phyloP scores from a whole-genome alignment of 2,113 vertebrate species.

The Semicossyphus pulcher region DNA sequence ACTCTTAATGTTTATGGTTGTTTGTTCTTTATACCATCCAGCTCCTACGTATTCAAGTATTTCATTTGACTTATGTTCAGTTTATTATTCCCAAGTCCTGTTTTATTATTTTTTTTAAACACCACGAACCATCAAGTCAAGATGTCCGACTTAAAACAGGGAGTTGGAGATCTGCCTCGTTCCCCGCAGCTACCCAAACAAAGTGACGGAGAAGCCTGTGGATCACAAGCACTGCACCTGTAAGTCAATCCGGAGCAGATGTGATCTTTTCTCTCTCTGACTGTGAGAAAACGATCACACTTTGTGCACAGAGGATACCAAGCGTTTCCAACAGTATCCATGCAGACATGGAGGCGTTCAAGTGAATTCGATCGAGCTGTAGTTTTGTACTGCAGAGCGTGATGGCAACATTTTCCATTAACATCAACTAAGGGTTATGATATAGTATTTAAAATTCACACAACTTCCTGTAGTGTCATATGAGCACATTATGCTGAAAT shows the following conservation, averaged over 20 bases:
- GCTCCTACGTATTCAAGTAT: neutral
- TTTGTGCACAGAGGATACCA: neutral
- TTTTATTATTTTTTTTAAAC: neutral
- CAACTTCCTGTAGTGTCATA: no score
- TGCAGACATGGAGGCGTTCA: neutral
- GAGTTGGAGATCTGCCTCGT: slow-evolving; percentile 38
- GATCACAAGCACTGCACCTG: slow-evolving; percentile 66
- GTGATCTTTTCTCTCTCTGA: slow-evolving; percentile 51
- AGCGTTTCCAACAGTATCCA: neutral
- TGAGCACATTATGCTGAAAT: no score
- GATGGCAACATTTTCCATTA: no score
- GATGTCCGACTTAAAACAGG: slow-evolving; percentile 28
- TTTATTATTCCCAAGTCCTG: neutral
- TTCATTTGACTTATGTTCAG: no score
- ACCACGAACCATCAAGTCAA: slow-evolving; percentile 4
- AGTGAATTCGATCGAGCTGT: neutral
- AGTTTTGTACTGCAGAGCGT: no score
- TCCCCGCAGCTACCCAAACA: slow-evolving; percentile 68
- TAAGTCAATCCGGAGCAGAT: slow-evolving; percentile 75
- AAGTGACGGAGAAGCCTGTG: slow-evolving; percentile 40
- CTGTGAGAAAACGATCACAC: slow-evolving; percentile 40
- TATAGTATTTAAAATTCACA: no score
- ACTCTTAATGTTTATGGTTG: neutral
- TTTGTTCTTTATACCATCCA: neutral
- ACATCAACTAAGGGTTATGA: no score